Conservation (phyloP, 2,113 vertebrate genomes). For the Eudyptes chrysolophus region DNA sequence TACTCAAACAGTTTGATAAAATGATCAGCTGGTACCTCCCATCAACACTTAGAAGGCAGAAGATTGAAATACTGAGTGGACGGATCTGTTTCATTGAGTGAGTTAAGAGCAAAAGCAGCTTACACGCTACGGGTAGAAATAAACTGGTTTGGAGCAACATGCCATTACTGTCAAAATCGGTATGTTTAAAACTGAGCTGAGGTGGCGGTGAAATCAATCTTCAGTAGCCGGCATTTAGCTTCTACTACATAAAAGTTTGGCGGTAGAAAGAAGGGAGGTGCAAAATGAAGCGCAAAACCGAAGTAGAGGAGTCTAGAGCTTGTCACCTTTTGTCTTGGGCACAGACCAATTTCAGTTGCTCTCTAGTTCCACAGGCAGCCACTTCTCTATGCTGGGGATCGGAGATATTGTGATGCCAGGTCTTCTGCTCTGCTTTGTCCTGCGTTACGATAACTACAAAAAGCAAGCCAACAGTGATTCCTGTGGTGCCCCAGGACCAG, state of each 20-base stretch:
- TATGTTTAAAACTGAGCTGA: neutral
- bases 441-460: conserved; percentile 99
- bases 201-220: neutral
- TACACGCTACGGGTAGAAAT: neutral
- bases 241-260: neutral
- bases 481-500: conserved; percentile 74
- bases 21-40: neutral
- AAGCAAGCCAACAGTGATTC: conserved; percentile 91
- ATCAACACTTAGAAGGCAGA: fast-evolving
- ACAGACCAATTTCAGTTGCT: neutral
- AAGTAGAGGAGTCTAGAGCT: neutral
- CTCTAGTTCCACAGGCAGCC: conserved; percentile 93
- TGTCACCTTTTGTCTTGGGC: neutral
- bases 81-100: neutral
- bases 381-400: conserved; percentile 99
- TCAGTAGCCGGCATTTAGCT: neutral
- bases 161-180: neutral
- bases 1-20: neutral
- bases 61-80: neutral
- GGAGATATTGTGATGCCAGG: conserved; percentile 99
- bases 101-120: neutral
- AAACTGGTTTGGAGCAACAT: neutral
- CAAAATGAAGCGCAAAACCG: neutral
- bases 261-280: neutral
- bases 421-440: conserved; percentile 95